A percentile compares a stretch with the other conserved stretches of the same genome.
These are phyloP conservation scores for Saimiri boliviensis DNA, from an alignment of 2,113 vertebrate species.

Conservation along the genomic window DNA sequence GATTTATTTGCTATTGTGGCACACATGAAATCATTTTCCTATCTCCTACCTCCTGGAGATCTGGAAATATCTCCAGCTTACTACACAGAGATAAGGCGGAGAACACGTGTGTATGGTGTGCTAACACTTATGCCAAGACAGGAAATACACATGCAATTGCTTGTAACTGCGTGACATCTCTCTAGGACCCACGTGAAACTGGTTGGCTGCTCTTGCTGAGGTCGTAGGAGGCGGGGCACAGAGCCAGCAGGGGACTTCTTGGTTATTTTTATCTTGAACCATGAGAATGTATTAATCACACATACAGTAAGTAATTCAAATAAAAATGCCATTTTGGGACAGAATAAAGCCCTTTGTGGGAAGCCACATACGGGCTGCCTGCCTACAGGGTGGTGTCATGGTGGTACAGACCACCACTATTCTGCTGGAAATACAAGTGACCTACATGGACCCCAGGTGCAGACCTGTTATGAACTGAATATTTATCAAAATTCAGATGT, in stretches of 20 bases:
- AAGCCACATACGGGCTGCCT: neutral
- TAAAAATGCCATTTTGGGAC: neutral
- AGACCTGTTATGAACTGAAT: neutral
- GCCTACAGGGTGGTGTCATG: too few relatives aligned
- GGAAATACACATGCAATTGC: rapidly evolving
- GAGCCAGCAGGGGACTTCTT: neutral
- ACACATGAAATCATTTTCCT: too few relatives aligned
- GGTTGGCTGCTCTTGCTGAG: too few relatives aligned
- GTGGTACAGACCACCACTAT: neutral
- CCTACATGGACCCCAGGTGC: neutral
- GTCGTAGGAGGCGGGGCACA: rapidly evolving
- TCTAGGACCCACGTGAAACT: rapidly evolving
- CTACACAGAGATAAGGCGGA: neutral
- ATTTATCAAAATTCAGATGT: neutral
- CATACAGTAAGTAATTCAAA: neutral
- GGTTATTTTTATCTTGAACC: neutral
- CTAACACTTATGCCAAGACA: neutral
- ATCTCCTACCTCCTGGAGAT: too few relatives aligned
- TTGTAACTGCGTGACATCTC: neutral
- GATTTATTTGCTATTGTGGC: too few relatives aligned
- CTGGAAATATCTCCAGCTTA: neutral
- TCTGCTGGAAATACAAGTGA: neutral
- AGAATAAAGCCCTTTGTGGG: neutral
- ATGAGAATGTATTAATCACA: neutral
- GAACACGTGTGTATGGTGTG: rapidly evolving